Evolutionary conservation across 2,888 invertebrate genomes (phyloP), one percentile per base, ranked within the genome.

Genomic region (Ramazzottius varieornatus): DNA sequence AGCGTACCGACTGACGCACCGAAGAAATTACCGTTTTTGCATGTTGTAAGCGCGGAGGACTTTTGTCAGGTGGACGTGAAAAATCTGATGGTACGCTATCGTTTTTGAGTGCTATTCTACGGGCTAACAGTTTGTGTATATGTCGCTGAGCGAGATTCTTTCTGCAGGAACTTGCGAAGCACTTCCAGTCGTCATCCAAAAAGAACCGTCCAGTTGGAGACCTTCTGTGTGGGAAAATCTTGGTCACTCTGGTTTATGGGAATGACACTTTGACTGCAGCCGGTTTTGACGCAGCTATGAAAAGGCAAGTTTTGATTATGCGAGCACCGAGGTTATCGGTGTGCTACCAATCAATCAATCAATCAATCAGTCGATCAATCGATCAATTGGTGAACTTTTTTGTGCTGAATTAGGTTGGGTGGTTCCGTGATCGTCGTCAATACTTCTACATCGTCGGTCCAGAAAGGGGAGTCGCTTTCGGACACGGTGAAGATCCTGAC

Each of bases 381-480:
- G 40, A 40, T 40, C n/a, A n/a, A n/a, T n/a, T n/a, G n/a, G n/a
- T n/a, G n/a, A n/a, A n/a, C n/a, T n/a, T n/a, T n/a, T n/a, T n/a
- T n/a, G n/a, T n/a, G n/a, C n/a, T n/a, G n/a, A n/a, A n/a, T 13
- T 40, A 81, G 94, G 68, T 81, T 99, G 2, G 98, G 98, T 4
- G 98, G 96, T 0, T 82, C 83, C 32, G 91, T 96, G 0, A 84
- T 93, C 70, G 83, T 86, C 73, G 87, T 94, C 78, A 88, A 94
- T 73, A 86, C 87, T 70, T 82, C 83, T 0, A 86, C 84, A 68
- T 94, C 94, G 0, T 96, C 96, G 0, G 88, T 86, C 24, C 86
- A 89, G 73, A 99, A 99, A 77, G 98, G 98, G 24, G 98, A 99
- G 79, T 85, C 88, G 1, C 79, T 98, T 46, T 89, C 91, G 80